phyloP scores from a whole-genome alignment of 2,888 invertebrate species.

The Disparrhopalites patrizii region DNA sequence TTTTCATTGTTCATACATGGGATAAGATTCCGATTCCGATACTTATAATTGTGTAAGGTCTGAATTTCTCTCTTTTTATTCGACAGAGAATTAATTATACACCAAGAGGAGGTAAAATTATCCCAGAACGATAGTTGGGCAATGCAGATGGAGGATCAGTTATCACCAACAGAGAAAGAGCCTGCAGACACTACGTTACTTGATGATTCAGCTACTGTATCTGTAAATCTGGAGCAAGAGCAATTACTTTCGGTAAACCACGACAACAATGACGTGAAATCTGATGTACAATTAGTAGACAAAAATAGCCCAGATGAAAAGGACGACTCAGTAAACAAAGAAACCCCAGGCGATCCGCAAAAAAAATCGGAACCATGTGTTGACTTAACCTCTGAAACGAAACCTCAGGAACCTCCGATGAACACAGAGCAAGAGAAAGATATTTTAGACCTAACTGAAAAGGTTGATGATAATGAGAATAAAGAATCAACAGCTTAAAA shows the following conservation, averaged over 20 bases:
- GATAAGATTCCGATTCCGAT: neutral
- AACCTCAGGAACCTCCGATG: too few relatives aligned
- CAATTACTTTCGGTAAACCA: too few relatives aligned
- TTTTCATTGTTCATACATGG: neutral
- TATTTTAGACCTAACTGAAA: neutral
- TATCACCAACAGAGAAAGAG: conserved; percentile 23
- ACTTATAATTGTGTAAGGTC: neutral
- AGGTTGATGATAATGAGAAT: neutral
- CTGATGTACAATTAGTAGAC: neutral
- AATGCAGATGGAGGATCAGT: conserved; percentile 21
- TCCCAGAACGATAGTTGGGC: conserved; percentile 22
- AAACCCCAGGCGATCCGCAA: neutral
- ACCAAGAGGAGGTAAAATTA: neutral
- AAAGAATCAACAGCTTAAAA: neutral
- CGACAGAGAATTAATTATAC: neutral
- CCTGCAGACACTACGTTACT: too few relatives aligned
- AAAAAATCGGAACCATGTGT: neutral
- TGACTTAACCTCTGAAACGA: too few relatives aligned
- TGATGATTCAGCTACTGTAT: too few relatives aligned
- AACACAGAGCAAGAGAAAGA: neutral
- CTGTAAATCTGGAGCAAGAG: too few relatives aligned
- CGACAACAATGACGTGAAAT: neutral
- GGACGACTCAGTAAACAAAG: neutral
- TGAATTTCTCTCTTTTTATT: neutral
- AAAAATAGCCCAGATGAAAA: neutral